phyloP scores from a whole-genome alignment of 53 echinoderm and acorn worm species.

The Crossaster papposus region DNA sequence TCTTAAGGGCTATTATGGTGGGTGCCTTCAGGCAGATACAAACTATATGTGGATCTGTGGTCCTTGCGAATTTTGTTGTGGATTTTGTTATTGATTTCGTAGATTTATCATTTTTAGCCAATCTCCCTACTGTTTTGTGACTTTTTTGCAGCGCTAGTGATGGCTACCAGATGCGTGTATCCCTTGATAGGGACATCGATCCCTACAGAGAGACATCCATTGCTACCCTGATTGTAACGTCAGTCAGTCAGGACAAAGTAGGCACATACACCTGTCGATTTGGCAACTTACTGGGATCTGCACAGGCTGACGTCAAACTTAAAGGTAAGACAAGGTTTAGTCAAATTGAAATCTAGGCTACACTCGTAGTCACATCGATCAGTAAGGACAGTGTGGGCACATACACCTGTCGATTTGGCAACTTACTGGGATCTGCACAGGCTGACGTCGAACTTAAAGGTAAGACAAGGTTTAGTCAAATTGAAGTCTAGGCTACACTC shows the following conservation, averaged over 20 bases:
- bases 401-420: conserved; percentile 62
- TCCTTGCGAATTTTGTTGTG: no score
- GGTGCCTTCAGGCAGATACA: no score
- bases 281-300: conserved; percentile 27
- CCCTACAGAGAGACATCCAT: conserved; percentile 54
- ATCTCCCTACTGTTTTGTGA: no score
- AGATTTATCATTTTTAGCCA: not conserved
- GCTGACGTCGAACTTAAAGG: conserved; percentile 20
- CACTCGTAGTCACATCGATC: conserved; percentile 26
- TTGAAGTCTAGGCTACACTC: not conserved
- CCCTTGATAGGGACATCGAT: conserved; percentile 29
- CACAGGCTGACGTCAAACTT: conserved; percentile 4
- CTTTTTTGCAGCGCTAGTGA: not conserved
- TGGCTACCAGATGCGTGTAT: conserved; percentile 34
- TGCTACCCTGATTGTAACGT: conserved; percentile 27
- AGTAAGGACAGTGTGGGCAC: conserved; percentile 10
- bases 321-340: conserved; percentile 25
- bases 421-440: conserved; percentile 11
- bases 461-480: conserved; percentile 7
- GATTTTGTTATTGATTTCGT: not conserved
- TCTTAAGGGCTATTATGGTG: no score
- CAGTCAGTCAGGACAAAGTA: conserved; percentile 11
- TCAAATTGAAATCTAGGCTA: not conserved
- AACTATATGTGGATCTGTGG: no score
- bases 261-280: conserved; percentile 63